Evolutionary conservation across 2,113 vertebrate species (phyloP).

Genomic region (Malurus alboscapulatus): DNA sequence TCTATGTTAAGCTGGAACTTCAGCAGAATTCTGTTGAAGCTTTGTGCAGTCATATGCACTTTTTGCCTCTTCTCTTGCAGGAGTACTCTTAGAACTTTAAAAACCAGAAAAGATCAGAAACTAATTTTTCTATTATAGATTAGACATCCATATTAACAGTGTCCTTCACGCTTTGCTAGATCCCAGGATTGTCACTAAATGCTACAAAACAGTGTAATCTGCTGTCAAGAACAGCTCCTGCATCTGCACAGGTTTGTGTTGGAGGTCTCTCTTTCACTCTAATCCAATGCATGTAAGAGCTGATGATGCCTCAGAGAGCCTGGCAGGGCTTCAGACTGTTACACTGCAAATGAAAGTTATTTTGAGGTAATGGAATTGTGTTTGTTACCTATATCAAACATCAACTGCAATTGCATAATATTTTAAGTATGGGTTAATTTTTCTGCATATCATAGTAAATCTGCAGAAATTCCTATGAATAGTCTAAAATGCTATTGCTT

Average conservation of each 20-base stretch:
- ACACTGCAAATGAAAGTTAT: neutral
- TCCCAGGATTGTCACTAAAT: neutral
- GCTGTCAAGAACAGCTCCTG: neutral
- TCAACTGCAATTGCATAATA: neutral
- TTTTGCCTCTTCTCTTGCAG: neutral
- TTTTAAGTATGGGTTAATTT: neutral
- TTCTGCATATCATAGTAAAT: neutral
- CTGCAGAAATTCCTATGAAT: neutral
- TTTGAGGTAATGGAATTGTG: neutral
- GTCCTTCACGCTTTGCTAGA: neutral
- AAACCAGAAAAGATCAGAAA: neutral
- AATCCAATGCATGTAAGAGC: neutral
- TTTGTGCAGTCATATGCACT: neutral
- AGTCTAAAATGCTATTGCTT: neutral
- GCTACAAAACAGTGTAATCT: neutral
- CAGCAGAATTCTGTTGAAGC: neutral
- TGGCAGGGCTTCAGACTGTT: neutral
- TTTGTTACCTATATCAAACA: neutral
- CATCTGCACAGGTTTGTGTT: neutral
- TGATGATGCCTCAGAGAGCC: neutral
- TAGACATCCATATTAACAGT: neutral
- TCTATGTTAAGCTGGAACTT: neutral
- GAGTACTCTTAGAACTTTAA: neutral
- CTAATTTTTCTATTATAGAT: neutral
- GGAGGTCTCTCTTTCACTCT: neutral